These are phyloP conservation scores for Lepidurus arcticus DNA, from an alignment of 1,140 invertebrate species.

Conservation along the genomic window DNA sequence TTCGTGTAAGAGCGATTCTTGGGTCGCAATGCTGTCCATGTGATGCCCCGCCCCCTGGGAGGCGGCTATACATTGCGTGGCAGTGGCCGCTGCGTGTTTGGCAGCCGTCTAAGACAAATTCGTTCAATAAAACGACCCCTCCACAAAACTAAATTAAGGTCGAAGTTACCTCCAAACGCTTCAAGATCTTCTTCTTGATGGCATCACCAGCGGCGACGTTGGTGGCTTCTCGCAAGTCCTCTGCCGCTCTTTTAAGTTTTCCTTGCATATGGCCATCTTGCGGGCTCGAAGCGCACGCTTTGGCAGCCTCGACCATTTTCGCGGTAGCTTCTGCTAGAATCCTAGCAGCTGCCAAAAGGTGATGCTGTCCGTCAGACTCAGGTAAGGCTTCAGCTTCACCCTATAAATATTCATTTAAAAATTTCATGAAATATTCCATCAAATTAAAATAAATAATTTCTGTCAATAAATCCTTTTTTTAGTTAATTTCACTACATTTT, in stretches of 20 bases:
- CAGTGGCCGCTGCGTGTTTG: constrained; percentile 77
- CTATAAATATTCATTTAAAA: background rate
- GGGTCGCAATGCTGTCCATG: constrained; percentile 60
- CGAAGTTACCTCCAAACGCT: constrained; percentile 56
- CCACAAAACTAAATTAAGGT: background rate
- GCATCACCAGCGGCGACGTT: constrained; percentile 70
- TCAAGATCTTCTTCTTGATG: constrained; percentile 69
- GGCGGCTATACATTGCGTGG: constrained; percentile 83
- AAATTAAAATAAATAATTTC: constrained; percentile 39
- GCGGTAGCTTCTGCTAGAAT: constrained; percentile 91
- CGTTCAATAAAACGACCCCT: background rate
- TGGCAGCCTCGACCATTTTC: constrained; percentile 90
- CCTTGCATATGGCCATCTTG: constrained; percentile 77
- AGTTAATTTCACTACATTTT: background rate
- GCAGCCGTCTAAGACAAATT: constrained; percentile 56
- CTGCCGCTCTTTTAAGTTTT: constrained; percentile 75
- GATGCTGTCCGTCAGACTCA: constrained; percentile 80
- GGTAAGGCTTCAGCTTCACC: constrained; percentile 83
- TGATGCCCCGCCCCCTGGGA: constrained; percentile 60
- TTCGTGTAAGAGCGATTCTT: constrained; percentile 69
- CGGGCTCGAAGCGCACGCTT: constrained; percentile 79
- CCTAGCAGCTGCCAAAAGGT: constrained; percentile 85
- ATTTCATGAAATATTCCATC: background rate
- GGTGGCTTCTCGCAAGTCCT: constrained; percentile 83
- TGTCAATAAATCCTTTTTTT: constrained; percentile 26